Conservation (phyloP, 1,140 invertebrate species). For the Drosophila equinoxialis region DNA sequence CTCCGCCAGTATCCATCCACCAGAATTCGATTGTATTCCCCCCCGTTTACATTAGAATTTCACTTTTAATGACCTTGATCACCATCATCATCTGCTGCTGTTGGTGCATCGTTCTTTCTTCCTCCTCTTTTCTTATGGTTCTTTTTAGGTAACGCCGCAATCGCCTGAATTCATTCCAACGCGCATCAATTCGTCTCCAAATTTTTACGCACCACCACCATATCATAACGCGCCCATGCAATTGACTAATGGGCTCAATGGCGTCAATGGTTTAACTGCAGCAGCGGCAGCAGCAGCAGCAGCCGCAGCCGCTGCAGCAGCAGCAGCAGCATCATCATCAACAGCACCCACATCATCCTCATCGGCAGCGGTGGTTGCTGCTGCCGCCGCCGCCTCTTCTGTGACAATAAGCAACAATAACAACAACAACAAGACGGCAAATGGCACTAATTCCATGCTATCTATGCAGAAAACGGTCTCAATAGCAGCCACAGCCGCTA, state of each 20-base stretch:
- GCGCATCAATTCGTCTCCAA: slow-evolving; percentile 79
- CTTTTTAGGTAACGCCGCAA: slow-evolving; percentile 81
- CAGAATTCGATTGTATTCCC: too few species aligned
- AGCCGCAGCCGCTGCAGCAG: slow-evolving; percentile 53
- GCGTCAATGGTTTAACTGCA: slow-evolving; percentile 75
- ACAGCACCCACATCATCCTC: slow-evolving; percentile 50
- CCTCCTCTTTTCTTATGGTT: too few species aligned
- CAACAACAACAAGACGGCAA: slow-evolving; percentile 60
- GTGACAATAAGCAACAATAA: slow-evolving; percentile 61
- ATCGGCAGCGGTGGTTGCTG: slow-evolving; percentile 37
- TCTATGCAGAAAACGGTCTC: slow-evolving; percentile 69
- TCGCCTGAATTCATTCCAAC: slow-evolving; percentile 84
- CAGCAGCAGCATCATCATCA: slow-evolving; percentile 20
- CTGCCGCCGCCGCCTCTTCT: slow-evolving; percentile 48
- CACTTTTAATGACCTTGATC: neutral
- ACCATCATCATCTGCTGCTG: too few species aligned
- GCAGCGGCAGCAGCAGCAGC: slow-evolving; percentile 63
- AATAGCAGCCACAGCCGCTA: slow-evolving; percentile 56
- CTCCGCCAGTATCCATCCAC: too few species aligned
- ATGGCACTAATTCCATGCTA: slow-evolving; percentile 68
- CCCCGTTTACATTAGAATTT: neutral
- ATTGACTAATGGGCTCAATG: slow-evolving; percentile 75
- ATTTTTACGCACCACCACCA: slow-evolving; percentile 71
- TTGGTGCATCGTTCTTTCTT: neutral
- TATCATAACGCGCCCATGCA: slow-evolving; percentile 68